Evolutionary conservation across 2,113 vertebrate species (phyloP).

Genomic region (Boleophthalmus pectinirostris): DNA sequence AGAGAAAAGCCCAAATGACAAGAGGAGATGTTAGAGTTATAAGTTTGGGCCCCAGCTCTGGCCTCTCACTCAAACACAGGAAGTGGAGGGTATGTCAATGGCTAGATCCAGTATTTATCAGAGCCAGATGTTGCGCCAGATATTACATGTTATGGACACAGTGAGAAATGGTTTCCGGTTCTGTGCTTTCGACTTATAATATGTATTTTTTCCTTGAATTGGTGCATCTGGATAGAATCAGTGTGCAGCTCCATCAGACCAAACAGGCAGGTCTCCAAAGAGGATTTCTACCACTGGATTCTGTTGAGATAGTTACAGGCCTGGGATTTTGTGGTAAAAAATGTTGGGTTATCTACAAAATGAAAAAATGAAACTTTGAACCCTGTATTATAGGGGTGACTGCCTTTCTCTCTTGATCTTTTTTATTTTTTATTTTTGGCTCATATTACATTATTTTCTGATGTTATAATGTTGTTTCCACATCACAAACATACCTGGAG

Average conservation of each 20-base stretch:
- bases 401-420: no score
- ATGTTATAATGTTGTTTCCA: no score
- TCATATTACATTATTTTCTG: no score
- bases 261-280: constrained; percentile 11
- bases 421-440: no score
- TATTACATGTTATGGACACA: constrained; percentile 16
- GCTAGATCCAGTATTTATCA: constrained; percentile 44
- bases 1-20: constrained; percentile 17
- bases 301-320: background rate
- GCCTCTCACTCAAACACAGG: constrained; percentile 50
- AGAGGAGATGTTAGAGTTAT: constrained; percentile 30
- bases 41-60: constrained; percentile 12
- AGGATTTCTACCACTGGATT: constrained; percentile 28
- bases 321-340: constrained; percentile 11
- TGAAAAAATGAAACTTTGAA: no score
- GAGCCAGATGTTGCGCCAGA: constrained; percentile 33
- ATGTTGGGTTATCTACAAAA: background rate
- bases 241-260: constrained; percentile 7
- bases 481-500: no score
- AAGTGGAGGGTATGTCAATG: constrained; percentile 22
- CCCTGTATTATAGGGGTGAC: no score
- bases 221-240: constrained; percentile 52
- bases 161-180: constrained; percentile 52
- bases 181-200: constrained; percentile 31
- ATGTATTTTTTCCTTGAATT: constrained; percentile 33